These are phyloP conservation scores for Eilema caniola DNA, from an alignment of 2,888 invertebrate genomes.

Conservation along the genomic window DNA sequence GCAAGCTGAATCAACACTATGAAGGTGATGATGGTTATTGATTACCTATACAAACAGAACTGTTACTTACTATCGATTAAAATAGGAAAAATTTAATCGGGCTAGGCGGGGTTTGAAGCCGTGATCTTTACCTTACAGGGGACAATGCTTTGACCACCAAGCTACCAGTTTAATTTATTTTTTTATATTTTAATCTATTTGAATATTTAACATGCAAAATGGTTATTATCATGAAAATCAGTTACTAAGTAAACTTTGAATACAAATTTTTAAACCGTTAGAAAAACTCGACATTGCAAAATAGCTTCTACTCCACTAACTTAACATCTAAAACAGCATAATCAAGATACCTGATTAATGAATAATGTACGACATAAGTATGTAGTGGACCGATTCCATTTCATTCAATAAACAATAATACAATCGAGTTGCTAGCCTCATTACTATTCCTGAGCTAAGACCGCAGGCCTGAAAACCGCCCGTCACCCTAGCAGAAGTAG, in stretches of 20 bases:
- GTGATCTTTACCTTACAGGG: too few species aligned
- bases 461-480: not conserved
- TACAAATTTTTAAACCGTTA: not conserved
- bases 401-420: slow-evolving; percentile 42
- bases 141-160: too few species aligned
- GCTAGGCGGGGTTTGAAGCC: too few species aligned
- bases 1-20: too few species aligned
- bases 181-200: too few species aligned
- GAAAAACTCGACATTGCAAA: not conserved
- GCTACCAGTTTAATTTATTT: too few species aligned
- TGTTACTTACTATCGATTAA: too few species aligned
- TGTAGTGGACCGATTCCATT: slow-evolving; percentile 43
- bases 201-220: too few species aligned
- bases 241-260: slow-evolving; percentile 2
- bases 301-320: not conserved
- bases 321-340: not conserved
- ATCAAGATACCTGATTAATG: not conserved
- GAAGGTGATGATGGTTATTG: too few species aligned
- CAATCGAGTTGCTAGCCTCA: slow-evolving; percentile 3
- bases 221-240: not conserved
- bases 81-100: too few species aligned
- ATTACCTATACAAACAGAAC: too few species aligned
- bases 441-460: not conserved
- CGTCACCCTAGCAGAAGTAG: too few species aligned
- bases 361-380: slow-evolving; percentile 11